Evolutionary conservation across 2,797 vertebrate genomes (phyloP), one percentile per base, ranked within the genome.

Genomic region (Mormyrus proboscirostris): DNA sequence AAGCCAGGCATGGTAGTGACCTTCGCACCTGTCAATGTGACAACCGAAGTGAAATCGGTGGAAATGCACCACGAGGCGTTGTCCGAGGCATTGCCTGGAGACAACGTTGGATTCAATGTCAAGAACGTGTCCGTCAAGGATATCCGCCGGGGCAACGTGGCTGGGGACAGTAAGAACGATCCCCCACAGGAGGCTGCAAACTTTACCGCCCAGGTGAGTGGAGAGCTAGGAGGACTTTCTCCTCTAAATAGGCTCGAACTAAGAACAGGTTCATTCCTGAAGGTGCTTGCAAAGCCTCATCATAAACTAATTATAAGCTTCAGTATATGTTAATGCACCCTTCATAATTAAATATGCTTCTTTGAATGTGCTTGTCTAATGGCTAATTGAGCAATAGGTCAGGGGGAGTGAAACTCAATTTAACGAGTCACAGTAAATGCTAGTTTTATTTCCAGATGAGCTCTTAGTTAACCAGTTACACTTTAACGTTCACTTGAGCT

Each of bases 1-100:
- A 96, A 96, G 91, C 93, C 96, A 1, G 96, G 95, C 65, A 95
- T 96, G 95, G 95, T 97, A 89, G 96, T 96, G 91, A 96, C 96
- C 8, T 97, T 96, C 90, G 96, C 96, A 44, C 96, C 96, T 0
- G 95, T 95, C 88, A 97, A 96, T 29, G 94, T 96, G 65, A 96
- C 96, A 4, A 96, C 96, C 14, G 96, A 97, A 91, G 95, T 96
- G 41, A 97, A 97, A 91, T 96, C 95, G 55, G 96, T 97, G 89
- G 96, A 97, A 93, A 97, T 97, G 97, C 96, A 97, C 90, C 96
- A 97, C 0, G 95, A 97, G 90, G 95, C 96, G 0, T 92, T 97
- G 91, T 93, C 90, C 0, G 96, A 97, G 90, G 96, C 96, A 0
- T 53, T 96, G 14, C 96, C 96, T 0, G 96, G 96, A 0, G 96